Conservation (phyloP, 2,797 vertebrate genomes). For the Cyclopterus lumpus region DNA sequence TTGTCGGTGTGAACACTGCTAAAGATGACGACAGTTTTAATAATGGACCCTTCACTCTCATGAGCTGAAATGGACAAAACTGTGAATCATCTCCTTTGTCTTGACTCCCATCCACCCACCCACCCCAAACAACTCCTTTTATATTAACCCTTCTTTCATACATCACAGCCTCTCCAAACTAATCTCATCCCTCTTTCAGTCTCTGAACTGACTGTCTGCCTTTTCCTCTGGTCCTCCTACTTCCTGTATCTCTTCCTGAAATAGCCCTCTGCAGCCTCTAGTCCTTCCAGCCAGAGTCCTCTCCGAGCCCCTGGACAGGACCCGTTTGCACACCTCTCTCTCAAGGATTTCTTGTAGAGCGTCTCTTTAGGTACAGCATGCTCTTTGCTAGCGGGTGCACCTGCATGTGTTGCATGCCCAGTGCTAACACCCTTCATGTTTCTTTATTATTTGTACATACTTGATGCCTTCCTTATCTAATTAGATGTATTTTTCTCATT, state of each 20-base stretch:
- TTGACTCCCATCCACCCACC: constrained; percentile 42
- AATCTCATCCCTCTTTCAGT: constrained; percentile 84
- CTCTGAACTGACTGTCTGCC: constrained; percentile 82
- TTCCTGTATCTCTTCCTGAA: constrained; percentile 84
- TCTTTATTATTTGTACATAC: constrained; percentile 16
- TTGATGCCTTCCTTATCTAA: constrained; percentile 30
- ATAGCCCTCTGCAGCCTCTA: constrained; percentile 99
- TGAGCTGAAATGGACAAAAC: constrained; percentile 67
- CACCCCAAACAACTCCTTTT: constrained; percentile 27
- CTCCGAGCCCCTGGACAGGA: constrained; percentile 99
- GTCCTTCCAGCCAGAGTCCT: constrained; percentile 99
- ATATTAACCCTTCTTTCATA: constrained; percentile 68
- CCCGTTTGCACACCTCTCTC: constrained; percentile 99
- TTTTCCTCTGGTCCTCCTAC: constrained; percentile 79
- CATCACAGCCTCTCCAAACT: constrained; percentile 79
- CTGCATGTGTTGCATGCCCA: constrained; percentile 63
- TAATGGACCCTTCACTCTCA: constrained; percentile 51
- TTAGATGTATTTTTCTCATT: constrained; percentile 23
- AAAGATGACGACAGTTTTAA: constrained; percentile 72
- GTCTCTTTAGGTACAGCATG: constrained; percentile 95
- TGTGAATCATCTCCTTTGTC: constrained; percentile 70
- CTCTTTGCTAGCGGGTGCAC: constrained; percentile 71
- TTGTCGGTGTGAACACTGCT: constrained; percentile 54
- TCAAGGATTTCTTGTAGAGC: constrained; percentile 99
- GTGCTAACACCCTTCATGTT: constrained; percentile 35